These are phyloP conservation scores for Thalassophryne amazonica DNA, from an alignment of 2,797 vertebrate genomes.

Conservation along the genomic window DNA sequence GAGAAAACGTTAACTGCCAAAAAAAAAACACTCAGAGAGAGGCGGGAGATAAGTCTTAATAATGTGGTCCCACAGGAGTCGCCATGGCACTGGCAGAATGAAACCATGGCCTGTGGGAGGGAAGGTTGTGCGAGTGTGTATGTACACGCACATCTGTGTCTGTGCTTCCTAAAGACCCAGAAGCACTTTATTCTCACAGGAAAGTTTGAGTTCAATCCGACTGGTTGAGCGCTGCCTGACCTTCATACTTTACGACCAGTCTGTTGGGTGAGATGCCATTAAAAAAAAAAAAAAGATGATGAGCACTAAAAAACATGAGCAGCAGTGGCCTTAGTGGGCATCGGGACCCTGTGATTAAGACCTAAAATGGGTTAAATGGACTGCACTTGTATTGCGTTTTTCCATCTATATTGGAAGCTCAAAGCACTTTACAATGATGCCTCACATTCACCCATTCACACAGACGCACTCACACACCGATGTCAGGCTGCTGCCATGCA, in stretches of 20 bases:
- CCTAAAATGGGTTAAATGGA: too few species aligned
- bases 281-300: background rate
- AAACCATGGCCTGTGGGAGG: conserved; percentile 71
- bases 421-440: too few species aligned
- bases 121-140: background rate
- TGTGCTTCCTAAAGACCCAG: conserved; percentile 56
- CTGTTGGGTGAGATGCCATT: conserved; percentile 10
- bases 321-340: too few species aligned
- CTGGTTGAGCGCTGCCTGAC: conserved; percentile 34
- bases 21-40: conserved; percentile 16
- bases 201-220: conserved; percentile 40
- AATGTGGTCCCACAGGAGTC: conserved; percentile 63
- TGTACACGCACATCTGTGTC: background rate
- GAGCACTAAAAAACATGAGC: conserved; percentile 2
- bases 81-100: conserved; percentile 65
- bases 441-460: too few species aligned
- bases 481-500: too few species aligned
- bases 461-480: too few species aligned
- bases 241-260: conserved; percentile 19
- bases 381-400: too few species aligned
- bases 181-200: conserved; percentile 56
- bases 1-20: conserved; percentile 35
- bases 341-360: too few species aligned
- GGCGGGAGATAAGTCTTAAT: conserved; percentile 43
- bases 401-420: too few species aligned